These are phyloP conservation scores for Erpornis zantholeuca DNA, from an alignment of 2,113 vertebrate genomes.

Conservation along the genomic window DNA sequence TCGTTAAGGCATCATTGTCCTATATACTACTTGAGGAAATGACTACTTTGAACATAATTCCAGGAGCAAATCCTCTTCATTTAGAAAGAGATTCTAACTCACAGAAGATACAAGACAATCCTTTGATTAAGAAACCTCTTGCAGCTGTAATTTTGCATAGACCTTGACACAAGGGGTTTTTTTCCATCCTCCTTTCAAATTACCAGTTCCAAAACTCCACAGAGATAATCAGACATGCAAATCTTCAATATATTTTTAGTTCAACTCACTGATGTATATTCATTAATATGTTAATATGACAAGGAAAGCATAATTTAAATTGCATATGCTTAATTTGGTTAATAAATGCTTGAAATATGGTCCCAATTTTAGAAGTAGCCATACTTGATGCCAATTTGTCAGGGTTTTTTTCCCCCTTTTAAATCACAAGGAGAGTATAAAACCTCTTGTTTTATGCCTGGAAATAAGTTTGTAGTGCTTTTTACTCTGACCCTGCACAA, in stretches of 20 bases:
- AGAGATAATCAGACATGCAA: slow-evolving; percentile 47
- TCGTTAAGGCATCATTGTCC: not conserved
- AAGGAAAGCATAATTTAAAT: slow-evolving; percentile 9
- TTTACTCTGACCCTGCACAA: not conserved
- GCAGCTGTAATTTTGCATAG: slow-evolving; percentile 4
- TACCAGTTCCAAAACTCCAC: not conserved
- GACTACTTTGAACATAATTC: not conserved
- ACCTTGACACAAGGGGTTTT: not conserved
- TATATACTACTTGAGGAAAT: not conserved
- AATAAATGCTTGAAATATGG: slow-evolving; percentile 1
- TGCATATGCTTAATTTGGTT: slow-evolving; percentile 28
- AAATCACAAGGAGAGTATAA: not conserved
- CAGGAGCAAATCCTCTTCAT: not conserved
- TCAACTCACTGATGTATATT: not conserved
- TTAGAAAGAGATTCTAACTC: not conserved
- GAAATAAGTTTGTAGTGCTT: not conserved
- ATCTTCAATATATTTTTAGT: slow-evolving; percentile 30
- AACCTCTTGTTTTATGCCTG: not conserved
- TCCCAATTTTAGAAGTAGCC: not conserved
- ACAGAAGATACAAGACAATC: not conserved
- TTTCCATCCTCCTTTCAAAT: not conserved
- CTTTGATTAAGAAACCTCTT: slow-evolving; percentile 12
- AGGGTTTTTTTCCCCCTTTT: not conserved
- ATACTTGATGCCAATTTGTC: not conserved
- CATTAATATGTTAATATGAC: slow-evolving; percentile 45